phyloP scores from a whole-genome alignment of 2,113 vertebrate species.

The Anhinga rufa region DNA sequence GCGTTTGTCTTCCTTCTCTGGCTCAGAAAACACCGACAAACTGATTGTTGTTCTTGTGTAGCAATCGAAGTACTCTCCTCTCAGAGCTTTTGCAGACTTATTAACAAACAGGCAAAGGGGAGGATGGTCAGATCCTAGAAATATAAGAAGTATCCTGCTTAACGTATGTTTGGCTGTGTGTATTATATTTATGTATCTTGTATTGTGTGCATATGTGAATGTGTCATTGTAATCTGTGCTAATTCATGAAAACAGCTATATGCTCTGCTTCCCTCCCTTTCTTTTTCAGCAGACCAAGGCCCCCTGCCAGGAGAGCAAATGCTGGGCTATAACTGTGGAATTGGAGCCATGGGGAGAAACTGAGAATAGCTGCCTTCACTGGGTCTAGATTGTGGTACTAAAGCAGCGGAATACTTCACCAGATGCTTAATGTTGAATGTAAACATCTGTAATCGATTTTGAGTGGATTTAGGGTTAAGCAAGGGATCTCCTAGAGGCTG shows the following conservation, averaged over 20 bases:
- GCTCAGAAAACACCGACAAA: neutral
- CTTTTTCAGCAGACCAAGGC: neutral
- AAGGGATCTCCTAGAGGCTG: neutral
- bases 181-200: neutral
- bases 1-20: neutral
- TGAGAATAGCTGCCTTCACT: neutral
- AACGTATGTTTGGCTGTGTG: neutral
- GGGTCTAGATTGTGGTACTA: neutral
- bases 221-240: neutral
- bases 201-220: neutral
- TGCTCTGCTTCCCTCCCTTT: neutral
- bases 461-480: neutral
- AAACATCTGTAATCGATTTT: neutral
- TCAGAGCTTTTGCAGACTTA: neutral
- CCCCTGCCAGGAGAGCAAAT: neutral
- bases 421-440: neutral
- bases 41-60: neutral
- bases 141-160: neutral
- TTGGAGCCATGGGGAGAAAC: neutral
- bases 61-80: neutral
- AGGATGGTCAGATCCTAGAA: neutral
- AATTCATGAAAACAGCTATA: neutral
- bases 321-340: neutral
- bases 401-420: neutral
- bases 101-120: neutral